These are phyloP conservation scores for Drosophila orosa DNA, from an alignment of 1,140 invertebrate species.

Conservation along the genomic window DNA sequence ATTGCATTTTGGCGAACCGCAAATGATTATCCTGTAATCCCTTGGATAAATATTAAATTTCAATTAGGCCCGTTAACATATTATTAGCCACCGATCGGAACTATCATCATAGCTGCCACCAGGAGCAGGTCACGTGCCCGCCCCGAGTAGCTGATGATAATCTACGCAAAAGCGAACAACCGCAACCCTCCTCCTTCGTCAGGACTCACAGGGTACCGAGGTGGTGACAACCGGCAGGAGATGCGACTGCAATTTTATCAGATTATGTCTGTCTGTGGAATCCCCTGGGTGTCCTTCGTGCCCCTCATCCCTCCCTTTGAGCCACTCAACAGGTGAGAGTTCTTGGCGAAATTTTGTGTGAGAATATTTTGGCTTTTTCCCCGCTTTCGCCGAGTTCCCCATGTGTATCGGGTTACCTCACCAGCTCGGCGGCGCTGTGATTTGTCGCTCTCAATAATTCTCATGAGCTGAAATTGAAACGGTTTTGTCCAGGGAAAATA, in stretches of 20 bases:
- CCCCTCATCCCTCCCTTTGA: background rate
- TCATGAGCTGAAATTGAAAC: slow-evolving; percentile 71
- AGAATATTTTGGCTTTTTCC: slow-evolving; percentile 58
- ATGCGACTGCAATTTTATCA: slow-evolving; percentile 77
- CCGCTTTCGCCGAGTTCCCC: slow-evolving; percentile 39
- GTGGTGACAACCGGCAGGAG: slow-evolving; percentile 46
- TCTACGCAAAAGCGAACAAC: slow-evolving; percentile 50
- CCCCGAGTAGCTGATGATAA: slow-evolving; percentile 64
- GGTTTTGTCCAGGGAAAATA: background rate
- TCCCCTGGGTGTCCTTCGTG: slow-evolving; percentile 46
- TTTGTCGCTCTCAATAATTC: slow-evolving; percentile 71
- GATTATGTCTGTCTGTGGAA: slow-evolving; percentile 52
- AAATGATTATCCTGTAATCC: slow-evolving; percentile 81
- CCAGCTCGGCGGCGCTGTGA: slow-evolving; percentile 61
- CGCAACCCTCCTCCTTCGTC: slow-evolving; percentile 51
- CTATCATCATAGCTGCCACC: slow-evolving; percentile 42
- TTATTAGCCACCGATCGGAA: slow-evolving; percentile 65
- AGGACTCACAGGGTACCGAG: slow-evolving; percentile 16
- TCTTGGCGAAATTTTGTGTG: slow-evolving; percentile 57
- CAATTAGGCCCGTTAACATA: slow-evolving; percentile 81
- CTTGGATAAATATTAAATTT: slow-evolving; percentile 84
- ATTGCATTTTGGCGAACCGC: slow-evolving; percentile 61
- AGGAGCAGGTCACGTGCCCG: slow-evolving; percentile 68
- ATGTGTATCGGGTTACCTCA: slow-evolving; percentile 58
- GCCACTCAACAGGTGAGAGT: slow-evolving; percentile 68